A percentile compares a stretch with the other conserved stretches of the same genome.
Conservation (phyloP, 2,113 vertebrate genomes). For the Callipepla squamata region DNA sequence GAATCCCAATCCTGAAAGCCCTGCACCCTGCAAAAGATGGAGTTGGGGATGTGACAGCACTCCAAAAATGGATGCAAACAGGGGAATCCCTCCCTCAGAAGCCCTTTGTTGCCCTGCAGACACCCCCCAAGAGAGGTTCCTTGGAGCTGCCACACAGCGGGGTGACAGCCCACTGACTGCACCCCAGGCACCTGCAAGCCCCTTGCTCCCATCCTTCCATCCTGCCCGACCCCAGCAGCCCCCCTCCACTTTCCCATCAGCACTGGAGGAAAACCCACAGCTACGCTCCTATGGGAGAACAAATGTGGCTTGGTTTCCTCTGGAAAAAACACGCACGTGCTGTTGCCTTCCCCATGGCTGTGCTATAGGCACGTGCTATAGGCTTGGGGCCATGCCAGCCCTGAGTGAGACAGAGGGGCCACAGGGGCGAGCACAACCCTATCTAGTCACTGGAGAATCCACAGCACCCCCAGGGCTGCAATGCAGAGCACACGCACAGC, state of each 20-base stretch:
- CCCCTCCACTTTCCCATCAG: neutral
- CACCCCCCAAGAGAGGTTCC: neutral
- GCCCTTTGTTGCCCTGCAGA: neutral
- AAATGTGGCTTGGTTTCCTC: constrained; percentile 38
- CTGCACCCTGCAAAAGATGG: neutral
- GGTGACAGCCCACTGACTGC: neutral
- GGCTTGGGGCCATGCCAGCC: neutral
- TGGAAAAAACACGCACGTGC: constrained; percentile 48
- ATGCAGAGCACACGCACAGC: neutral
- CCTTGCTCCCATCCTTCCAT: neutral
- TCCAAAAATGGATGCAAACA: rapidly evolving
- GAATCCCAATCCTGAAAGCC: neutral
- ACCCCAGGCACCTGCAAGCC: neutral
- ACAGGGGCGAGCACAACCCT: neutral
- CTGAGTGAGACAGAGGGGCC: neutral
- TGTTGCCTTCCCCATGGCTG: neutral
- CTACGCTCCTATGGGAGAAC: neutral
- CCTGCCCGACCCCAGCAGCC: neutral
- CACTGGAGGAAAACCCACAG: neutral
- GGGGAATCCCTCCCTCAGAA: neutral
- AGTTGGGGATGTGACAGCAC: neutral
- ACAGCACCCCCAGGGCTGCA: neutral
- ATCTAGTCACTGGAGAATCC: neutral
- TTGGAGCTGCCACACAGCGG: neutral
- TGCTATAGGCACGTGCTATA: neutral